Base-by-base conservation (phyloP, 1,140 invertebrate species). In the Aradophagus sp. region DNA sequence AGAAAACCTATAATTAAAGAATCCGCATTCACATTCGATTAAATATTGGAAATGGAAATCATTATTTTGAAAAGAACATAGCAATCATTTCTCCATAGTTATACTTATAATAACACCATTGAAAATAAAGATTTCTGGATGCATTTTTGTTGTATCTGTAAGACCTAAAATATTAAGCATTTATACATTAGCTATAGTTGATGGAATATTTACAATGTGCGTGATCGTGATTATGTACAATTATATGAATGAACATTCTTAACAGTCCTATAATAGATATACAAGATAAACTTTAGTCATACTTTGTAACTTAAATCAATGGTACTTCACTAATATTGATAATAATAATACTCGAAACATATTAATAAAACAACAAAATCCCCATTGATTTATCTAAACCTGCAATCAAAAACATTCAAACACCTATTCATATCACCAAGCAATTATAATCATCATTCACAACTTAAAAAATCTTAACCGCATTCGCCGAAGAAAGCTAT, bases 401-500 rank as follows among this genome's bases (percentile, higher is more conserved):
- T n/a, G n/a, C n/a, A n/a, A n/a, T n/a, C n/a, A n/a, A n/a, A n/a
- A n/a, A n/a, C n/a, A n/a, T n/a, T n/a, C n/a, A n/a, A n/a, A n/a
- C n/a, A n/a, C n/a, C n/a, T n/a, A n/a, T n/a, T n/a, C n/a, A n/a
- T n/a, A n/a, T n/a, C n/a, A n/a, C n/a, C n/a, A n/a, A n/a, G n/a
- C n/a, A n/a, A n/a, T n/a, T n/a, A n/a, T n/a, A n/a, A n/a, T n/a
- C n/a, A n/a, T n/a, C n/a, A n/a, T n/a, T n/a, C n/a, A n/a, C n/a
- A n/a, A n/a, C n/a, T n/a, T n/a, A n/a, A n/a, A n/a, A 29, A 15
- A 32, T 32, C 20, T 44, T 3, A 20, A 32, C 17, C 14, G n/a
- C 36, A 50, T 66, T 56, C 52, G 42, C 16, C 17, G 19, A 32
- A 50, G 14, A 36, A 50, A 68, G 65, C 65, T 39, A 47, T 41